A percentile compares a stretch with the other conserved stretches of the same genome.
These are phyloP conservation scores for Ancistrus triradiatus DNA, from an alignment of 2,113 vertebrate genomes.

Conservation along the genomic window DNA sequence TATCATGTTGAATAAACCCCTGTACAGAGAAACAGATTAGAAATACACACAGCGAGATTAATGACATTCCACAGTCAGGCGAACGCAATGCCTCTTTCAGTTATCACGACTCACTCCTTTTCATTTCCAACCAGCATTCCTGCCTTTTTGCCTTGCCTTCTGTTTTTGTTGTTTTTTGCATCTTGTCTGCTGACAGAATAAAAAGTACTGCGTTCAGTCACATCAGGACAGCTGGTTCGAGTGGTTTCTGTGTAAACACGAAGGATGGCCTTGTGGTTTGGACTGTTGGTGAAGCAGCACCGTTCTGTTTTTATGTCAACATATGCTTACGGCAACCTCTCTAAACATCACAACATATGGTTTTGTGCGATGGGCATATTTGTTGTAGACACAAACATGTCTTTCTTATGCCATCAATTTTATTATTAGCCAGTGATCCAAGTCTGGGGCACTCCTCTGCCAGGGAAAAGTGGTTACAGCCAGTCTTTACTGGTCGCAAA, in stretches of 20 bases:
- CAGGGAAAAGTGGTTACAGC: too few relatives aligned
- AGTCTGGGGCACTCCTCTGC: not conserved
- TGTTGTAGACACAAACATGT: conserved; percentile 27
- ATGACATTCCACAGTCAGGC: conserved; percentile 13
- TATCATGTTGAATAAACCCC: too few relatives aligned
- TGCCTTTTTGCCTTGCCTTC: not conserved
- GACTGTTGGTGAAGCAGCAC: conserved; percentile 48
- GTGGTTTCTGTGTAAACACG: conserved; percentile 65
- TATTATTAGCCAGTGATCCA: conserved; percentile 29
- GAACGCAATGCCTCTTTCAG: conserved; percentile 11
- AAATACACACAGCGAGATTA: conserved; percentile 22
- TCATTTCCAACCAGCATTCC: conserved; percentile 19
- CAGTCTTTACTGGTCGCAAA: too few relatives aligned
- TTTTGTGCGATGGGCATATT: conserved; percentile 9
- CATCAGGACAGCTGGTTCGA: conserved; percentile 12
- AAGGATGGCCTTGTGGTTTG: conserved; percentile 31
- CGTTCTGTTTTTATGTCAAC: conserved; percentile 66
- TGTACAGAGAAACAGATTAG: not conserved
- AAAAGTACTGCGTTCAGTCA: conserved; percentile 38
- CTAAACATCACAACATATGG: conserved; percentile 30
- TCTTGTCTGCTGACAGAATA: conserved; percentile 11
- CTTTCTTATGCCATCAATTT: conserved; percentile 10
- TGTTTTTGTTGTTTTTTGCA: too few relatives aligned
- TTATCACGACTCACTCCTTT: conserved; percentile 7
- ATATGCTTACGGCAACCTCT: conserved; percentile 43